These are phyloP conservation scores for Apamea anceps DNA, from an alignment of 2,888 invertebrate genomes.

Conservation along the genomic window DNA sequence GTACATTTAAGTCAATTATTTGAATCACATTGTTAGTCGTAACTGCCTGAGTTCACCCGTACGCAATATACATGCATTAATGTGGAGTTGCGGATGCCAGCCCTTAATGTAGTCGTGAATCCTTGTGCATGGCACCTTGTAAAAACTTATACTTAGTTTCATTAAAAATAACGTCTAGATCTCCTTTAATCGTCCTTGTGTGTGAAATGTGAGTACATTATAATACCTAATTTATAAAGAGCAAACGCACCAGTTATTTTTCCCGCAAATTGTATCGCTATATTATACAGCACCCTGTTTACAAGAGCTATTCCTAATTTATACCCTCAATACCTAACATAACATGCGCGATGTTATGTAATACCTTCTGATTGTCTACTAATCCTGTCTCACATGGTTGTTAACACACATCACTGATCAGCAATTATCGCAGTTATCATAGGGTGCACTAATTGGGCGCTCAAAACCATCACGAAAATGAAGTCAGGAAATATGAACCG, in stretches of 20 bases:
- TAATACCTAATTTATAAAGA: neutral
- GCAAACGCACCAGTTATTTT: neutral
- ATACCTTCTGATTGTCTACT: neutral
- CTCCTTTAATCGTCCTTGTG: neutral
- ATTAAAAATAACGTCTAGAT: too few relatives aligned
- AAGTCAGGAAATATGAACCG: neutral
- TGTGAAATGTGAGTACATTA: neutral
- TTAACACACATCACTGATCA: neutral
- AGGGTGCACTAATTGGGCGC: conserved; percentile 26
- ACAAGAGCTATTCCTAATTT: neutral
- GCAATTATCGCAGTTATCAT: neutral
- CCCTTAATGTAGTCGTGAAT: neutral
- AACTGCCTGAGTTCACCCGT: neutral
- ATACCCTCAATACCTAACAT: neutral
- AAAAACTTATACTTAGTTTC: neutral
- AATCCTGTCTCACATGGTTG: neutral
- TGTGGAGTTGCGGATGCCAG: neutral
- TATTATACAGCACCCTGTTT: neutral
- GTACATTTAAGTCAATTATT: neutral
- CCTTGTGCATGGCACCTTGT: too few relatives aligned
- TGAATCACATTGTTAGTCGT: too few relatives aligned
- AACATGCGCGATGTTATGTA: too few relatives aligned
- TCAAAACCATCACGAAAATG: neutral
- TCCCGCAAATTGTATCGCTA: neutral
- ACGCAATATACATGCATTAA: neutral